These are phyloP conservation scores for Onychostoma macrolepis DNA, from an alignment of 2,113 vertebrate genomes.

Conservation along the genomic window DNA sequence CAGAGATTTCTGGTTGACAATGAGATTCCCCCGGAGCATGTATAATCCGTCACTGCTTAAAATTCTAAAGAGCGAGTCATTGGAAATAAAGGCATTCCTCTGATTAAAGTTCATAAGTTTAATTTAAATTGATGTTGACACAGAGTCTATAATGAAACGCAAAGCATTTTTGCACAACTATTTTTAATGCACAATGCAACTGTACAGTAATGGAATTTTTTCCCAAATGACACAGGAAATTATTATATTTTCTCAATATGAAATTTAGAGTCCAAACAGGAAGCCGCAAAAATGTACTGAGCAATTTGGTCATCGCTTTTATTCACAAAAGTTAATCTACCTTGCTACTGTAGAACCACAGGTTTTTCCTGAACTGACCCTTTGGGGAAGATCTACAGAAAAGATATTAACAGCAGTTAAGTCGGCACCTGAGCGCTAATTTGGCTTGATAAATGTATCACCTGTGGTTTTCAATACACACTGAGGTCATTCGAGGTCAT, in stretches of 20 bases:
- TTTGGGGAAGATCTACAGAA: background rate
- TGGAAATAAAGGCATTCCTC: slow-evolving; percentile 2
- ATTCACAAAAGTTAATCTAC: slow-evolving; percentile 19
- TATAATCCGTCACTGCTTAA: background rate
- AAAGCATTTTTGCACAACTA: background rate
- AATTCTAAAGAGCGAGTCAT: background rate
- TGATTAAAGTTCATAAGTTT: background rate
- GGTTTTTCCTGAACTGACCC: background rate
- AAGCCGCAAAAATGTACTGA: slow-evolving; percentile 2
- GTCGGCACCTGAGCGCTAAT: background rate
- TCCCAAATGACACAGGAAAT: background rate
- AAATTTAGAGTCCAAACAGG: background rate
- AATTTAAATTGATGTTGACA: background rate
- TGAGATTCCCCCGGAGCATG: background rate
- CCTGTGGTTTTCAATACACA: slow-evolving; percentile 9
- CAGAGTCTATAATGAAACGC: background rate
- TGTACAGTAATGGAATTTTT: background rate
- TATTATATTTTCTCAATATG: slow-evolving; percentile 14
- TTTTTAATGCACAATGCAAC: background rate
- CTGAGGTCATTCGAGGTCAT: background rate
- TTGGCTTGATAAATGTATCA: background rate
- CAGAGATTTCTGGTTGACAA: background rate
- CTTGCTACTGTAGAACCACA: background rate
- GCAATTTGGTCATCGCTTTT: slow-evolving; percentile 18
- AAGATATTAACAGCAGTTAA: slow-evolving; percentile 22